Percentiles rank a stretch among this genome's conserved stretches.
Evolutionary conservation across 92 coral and sea anemone genomes (phyloP).

Genomic region (Scolanthus callimorphus): DNA sequence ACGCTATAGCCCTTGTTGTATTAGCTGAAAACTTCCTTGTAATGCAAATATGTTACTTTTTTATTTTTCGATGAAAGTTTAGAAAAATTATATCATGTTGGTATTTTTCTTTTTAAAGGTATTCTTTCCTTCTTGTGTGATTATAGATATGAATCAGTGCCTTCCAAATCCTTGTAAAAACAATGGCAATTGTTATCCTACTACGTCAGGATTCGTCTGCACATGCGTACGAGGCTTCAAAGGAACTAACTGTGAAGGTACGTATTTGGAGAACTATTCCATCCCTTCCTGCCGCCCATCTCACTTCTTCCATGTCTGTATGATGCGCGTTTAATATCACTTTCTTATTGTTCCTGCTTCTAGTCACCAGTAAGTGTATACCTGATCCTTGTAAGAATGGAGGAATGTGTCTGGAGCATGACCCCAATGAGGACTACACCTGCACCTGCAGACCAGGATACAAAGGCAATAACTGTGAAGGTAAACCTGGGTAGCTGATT

Average conservation of each 20-base stretch:
- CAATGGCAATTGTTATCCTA: conserved; percentile 94
- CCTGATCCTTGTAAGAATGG: conserved; percentile 96
- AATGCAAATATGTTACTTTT: no score
- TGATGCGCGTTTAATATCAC: neutral
- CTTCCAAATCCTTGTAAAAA: conserved; percentile 97
- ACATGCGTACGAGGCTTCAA: conserved; percentile 87
- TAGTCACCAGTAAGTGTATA: conserved; percentile 71
- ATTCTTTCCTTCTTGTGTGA: no score
- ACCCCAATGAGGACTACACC: conserved; percentile 30
- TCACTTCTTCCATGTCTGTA: neutral
- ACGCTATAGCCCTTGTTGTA: no score
- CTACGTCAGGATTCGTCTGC: conserved; percentile 69
- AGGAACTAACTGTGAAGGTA: conserved; percentile 90
- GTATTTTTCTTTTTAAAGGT: neutral
- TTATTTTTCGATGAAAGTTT: no score
- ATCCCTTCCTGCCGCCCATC: no score
- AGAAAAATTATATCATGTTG: no score
- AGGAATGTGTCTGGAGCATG: conserved; percentile 65
- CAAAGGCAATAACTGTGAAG: conserved; percentile 86
- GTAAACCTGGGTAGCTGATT: conserved; percentile 43
- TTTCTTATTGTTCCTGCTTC: neutral
- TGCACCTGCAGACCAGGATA: conserved; percentile 71
- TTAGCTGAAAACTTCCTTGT: no score
- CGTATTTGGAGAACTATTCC: no score
- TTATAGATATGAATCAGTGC: conserved; percentile 79